phyloP scores from a whole-genome alignment of 2,797 vertebrate species.

The Chelmon rostratus region DNA sequence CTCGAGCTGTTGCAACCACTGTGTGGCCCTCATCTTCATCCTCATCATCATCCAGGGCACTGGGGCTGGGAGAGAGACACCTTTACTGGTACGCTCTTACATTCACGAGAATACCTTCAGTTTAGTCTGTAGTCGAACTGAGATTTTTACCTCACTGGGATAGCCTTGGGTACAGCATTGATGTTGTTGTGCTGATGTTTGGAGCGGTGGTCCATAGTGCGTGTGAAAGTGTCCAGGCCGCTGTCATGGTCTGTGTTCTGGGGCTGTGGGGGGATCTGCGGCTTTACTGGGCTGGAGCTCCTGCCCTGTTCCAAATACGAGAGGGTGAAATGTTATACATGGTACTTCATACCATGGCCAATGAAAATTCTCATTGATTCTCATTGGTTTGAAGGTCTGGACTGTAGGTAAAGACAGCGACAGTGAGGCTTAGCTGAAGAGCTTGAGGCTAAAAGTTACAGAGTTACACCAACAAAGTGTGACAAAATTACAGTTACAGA shows the following conservation, averaged over 20 bases:
- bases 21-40: slow-evolving; percentile 99
- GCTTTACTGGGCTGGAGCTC: slow-evolving; percentile 86
- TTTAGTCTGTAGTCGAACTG: neutral
- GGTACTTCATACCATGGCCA: neutral
- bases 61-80: slow-evolving; percentile 87
- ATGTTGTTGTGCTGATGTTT: slow-evolving; percentile 95
- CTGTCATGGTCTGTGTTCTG: slow-evolving; percentile 89
- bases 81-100: slow-evolving; percentile 66
- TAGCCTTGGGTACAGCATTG: slow-evolving; percentile 94
- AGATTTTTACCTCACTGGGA: slow-evolving; percentile 92
- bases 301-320: slow-evolving; percentile 67
- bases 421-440: too few relatives aligned
- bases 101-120: slow-evolving; percentile 15
- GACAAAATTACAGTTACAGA: neutral
- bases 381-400: neutral
- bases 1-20: slow-evolving; percentile 96
- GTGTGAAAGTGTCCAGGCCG: slow-evolving; percentile 92
- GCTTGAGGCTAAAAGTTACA: neutral
- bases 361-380: neutral
- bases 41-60: slow-evolving; percentile 96
- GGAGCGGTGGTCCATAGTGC: slow-evolving; percentile 90
- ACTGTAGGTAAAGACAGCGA: neutral
- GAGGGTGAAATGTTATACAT: neutral
- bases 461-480: neutral
- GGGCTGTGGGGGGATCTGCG: slow-evolving; percentile 87